Evolutionary conservation across 1,140 invertebrate species (phyloP), one percentile per base, ranked within the genome.

Genomic region (Sinonovacula constricta): DNA sequence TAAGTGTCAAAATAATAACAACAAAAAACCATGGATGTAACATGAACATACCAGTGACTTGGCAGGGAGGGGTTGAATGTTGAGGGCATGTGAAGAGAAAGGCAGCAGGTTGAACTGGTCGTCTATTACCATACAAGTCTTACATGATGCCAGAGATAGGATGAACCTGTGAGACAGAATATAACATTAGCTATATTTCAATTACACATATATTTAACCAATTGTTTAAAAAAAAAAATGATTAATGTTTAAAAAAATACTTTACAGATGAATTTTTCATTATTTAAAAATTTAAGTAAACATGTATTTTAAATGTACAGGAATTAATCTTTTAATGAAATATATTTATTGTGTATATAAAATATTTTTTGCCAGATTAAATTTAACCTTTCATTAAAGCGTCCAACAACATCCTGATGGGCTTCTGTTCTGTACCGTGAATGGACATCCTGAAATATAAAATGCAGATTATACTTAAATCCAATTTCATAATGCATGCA

Each of bases 391-490:
- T 99, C 98, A 92, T 99, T 99, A 89, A 99, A 99, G 82, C 99
- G 92, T 69, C 96, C 95, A 7, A 97, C 95, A 59, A 99, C 93
- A 90, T 98, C 94, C 84, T 96, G 94, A 91, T 99, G 96, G 12
- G 97, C 95, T 92, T 99, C 98, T 15, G 98, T 99, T 81, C 98
- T 93, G 87, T 94, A 98, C 84, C 98, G 93, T 82, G 96, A 94
- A 93, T 99, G 99, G 14, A 99, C 97, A 94, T 99, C 98, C 92
- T 93, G 76, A n/a, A n/a, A n/a, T n/a, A n/a, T n/a, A n/a, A n/a
- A n/a, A n/a, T n/a, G n/a, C n/a, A n/a, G n/a, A n/a, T n/a, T n/a
- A n/a, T n/a, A n/a, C n/a, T n/a, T n/a, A n/a, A n/a, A n/a, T n/a
- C n/a, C n/a, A n/a, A n/a, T n/a, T n/a, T n/a, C n/a, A n/a, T n/a